Base-by-base conservation (phyloP, 2,888 invertebrate species). In the Pelosia muscerda region DNA sequence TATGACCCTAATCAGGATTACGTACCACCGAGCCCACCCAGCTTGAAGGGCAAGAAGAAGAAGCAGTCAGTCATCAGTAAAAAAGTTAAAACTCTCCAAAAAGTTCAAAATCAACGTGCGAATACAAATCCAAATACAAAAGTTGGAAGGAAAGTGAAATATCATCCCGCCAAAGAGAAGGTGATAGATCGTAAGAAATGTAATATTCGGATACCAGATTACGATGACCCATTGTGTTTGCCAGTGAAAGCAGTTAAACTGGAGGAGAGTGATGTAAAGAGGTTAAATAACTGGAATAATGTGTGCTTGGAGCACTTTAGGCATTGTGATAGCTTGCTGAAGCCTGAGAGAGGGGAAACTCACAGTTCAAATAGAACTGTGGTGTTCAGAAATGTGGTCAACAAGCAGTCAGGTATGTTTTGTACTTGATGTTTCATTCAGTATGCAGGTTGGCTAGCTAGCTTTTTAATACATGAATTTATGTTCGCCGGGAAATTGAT, bases 141-240 rank as follows among this genome's bases (percentile, higher is more conserved):
- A 72, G 23, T 65, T 58, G 65, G 58, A 2, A 71, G 19, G 53
- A 80, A 75, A 59, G 56, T 38, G 1, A 73, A 71, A 2, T 28
- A 49, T 25, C 26, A 57, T 25, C 71, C 56, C 5, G n/a, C 42
- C 0, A 78, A 75, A 63, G 79, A 84, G 9, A 71, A 73, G 11
- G 68, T 77, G 15, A 23, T 77, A 1, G 73, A 76, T 23, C 83
- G 91, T 13, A 89, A 84, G 53, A 83, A 81, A 22, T 72, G 85
- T 25, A 83, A 87, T 26, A 89, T 93, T 38, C 79, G 80, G 11
- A 90, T 95, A 2, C 94, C 94, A 0, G 94, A 95, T 65, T 94
- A 90, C 54, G 92, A 92, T 2, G 94, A 95, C 66, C 92, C 94
- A 0, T 68, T 94, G 26, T 94, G 94, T 76, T 78, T 95, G 66